Base-by-base conservation (phyloP, 2,113 vertebrate genomes). In the Clupea harengus region DNA sequence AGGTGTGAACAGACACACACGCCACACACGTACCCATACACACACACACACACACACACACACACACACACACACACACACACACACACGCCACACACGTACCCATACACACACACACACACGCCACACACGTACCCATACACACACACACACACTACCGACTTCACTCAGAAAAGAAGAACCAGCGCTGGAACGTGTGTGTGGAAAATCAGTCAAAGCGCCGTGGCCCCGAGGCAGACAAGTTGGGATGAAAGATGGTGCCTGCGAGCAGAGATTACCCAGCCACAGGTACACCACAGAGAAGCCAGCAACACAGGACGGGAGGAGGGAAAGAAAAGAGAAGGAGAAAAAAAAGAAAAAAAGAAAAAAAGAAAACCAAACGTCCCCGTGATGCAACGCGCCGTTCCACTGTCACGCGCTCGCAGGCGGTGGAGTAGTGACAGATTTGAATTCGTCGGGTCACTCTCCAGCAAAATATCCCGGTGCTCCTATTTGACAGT, bases 391-490 rank as follows among this genome's bases (percentile, higher is more conserved):
- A 22, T 20, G 20, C 18, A 4, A 20, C 54, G 22, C 20, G 18
- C 15, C 52, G 2, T 3, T 60, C 54, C 22, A 4, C 54, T 20
- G 18, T 20, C 54, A 60, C 54, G 4, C 22, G 20, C 54, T 20
- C 18, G 18, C 3, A 20, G 18, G 18, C 18, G 45, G 3, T 52
- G 57, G 83, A 81, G 64, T 47, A 81, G 85, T 45, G 17, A 50
- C 32, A 82, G 54, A 45, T 83, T 83, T 6, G 32, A 88, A 85
- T 85, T 83, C 85, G 88, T 87, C 64, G 47, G 49, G 83, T 83
- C 82, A 81, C 72, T 86, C 81, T 28, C 45, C 57, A 17, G 50
- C 85, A 57, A 81, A 83, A 82, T 47, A 85, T 84, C 82, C 85
- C 81, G 32, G 49, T 72, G 80, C 85, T 85, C 83, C 57, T 45